Conservation (phyloP, 2,888 invertebrate species). For the Sarcophaga caerulescens region DNA sequence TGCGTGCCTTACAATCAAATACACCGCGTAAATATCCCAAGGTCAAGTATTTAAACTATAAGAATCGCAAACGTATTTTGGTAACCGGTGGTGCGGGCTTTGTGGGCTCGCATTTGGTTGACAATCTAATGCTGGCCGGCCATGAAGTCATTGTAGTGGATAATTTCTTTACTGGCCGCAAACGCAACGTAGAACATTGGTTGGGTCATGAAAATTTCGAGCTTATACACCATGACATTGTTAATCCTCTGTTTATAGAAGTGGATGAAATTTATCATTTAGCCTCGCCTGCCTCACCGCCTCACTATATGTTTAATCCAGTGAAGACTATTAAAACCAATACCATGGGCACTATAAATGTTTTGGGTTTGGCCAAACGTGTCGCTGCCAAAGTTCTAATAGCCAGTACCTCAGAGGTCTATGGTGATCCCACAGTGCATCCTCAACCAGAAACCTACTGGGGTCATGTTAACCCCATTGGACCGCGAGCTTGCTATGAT, state of each 20-base stretch:
- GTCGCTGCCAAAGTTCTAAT: slow-evolving; percentile 96
- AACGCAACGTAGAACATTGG: slow-evolving; percentile 99
- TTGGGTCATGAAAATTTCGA: slow-evolving; percentile 99
- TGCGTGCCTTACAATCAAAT: slow-evolving; percentile 87
- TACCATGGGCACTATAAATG: slow-evolving; percentile 96
- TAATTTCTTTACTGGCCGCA: slow-evolving; percentile 98
- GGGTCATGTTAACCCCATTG: slow-evolving; percentile 99
- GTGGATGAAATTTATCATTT: slow-evolving; percentile 99
- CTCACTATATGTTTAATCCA: slow-evolving; percentile 99
- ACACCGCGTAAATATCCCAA: slow-evolving; percentile 93
- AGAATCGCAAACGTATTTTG: slow-evolving; percentile 95
- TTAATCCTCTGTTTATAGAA: slow-evolving; percentile 98
- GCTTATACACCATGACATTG: slow-evolving; percentile 98
- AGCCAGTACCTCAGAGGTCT: slow-evolving; percentile 99
- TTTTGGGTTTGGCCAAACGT: slow-evolving; percentile 94
- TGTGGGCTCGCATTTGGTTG: slow-evolving; percentile 99
- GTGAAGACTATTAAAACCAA: slow-evolving; percentile 99
- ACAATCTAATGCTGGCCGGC: slow-evolving; percentile 95
- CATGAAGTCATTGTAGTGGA: slow-evolving; percentile 98
- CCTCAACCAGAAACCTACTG: slow-evolving; percentile 99
- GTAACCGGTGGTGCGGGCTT: slow-evolving; percentile 98
- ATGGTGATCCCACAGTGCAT: slow-evolving; percentile 99
- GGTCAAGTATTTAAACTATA: slow-evolving; percentile 95
- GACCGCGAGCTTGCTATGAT: slow-evolving; percentile 98
- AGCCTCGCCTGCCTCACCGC: slow-evolving; percentile 99